Base-by-base conservation (phyloP, 2,797 vertebrate genomes). In the Melanotaenia nigrans region DNA sequence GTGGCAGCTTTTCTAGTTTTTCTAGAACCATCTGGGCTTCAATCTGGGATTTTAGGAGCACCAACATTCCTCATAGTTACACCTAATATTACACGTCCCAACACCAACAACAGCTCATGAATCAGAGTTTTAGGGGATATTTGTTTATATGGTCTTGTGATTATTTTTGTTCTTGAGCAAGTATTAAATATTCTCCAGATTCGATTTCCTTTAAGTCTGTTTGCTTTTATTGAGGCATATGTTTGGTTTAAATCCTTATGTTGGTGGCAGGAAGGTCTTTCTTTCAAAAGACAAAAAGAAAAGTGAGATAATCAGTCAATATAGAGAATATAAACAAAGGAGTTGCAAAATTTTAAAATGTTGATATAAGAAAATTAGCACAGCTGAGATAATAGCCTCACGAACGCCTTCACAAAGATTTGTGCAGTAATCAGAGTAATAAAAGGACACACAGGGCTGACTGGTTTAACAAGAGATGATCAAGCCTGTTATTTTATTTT, bases 11-110 rank as follows among this genome's bases (percentile, higher is more conserved):
- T 86, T 75, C 85, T 61, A 79, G 73, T 85, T 68, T 28, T 28
- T 28, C 25, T 28, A 28, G 71, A 83, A 80, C 93, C 93, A 95
- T 94, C 92, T 95, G 93, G 69, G 61, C 81, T 28, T 85, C 91
- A 92, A 83, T 92, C 89, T 94, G 91, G 78, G 53, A 58, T 65
- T 25, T 38, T 47, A 49, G 58, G 20, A 60, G 53, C 68, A 77
- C 54, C 77, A 71, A 60, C 78, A 74, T 68, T 75, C 55, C 69
- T 68, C 51, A 75, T 71, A 71, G 56, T 64, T 59, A 67, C 65
- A 84, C 51, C 73, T 60, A 70, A 42, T 49, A 58, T 64, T 68
- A 47, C 58, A 54, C 55, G 74, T 73, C 62, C 18, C n/a, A 20
- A 65, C n/a, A 20, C 56, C 70, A 79, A 77, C 69, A 60, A 33